A percentile compares a stretch with the other conserved stretches of the same genome.
Conservation (phyloP, 37 sponge, comb jelly and placozoan genomes). For the Mnemiopsis leidyi region DNA sequence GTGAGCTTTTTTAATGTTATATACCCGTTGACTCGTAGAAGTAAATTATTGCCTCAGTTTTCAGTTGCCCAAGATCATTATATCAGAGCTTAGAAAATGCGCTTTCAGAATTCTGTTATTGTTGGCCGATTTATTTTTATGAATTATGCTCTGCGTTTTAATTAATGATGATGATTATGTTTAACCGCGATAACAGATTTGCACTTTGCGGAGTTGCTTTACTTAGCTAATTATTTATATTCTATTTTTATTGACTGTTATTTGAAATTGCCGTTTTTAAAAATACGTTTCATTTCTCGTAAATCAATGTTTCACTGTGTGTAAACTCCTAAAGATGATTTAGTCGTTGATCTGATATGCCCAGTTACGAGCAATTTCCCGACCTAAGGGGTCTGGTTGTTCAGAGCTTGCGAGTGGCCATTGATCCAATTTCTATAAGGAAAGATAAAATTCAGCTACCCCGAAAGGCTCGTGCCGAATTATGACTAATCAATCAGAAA, state of each 20-base stretch:
- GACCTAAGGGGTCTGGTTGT: no score
- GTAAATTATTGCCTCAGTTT: neutral
- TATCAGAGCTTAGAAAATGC: neutral
- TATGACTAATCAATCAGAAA: no score
- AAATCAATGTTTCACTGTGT: no score
- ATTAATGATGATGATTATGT: constrained; percentile 31
- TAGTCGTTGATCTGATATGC: no score
- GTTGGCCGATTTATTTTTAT: constrained; percentile 54
- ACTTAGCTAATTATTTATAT: constrained; percentile 36
- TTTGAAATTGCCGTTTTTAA: constrained; percentile 58
- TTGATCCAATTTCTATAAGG: no score
- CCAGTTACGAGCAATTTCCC: no score
- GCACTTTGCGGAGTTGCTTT: neutral
- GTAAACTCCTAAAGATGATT: no score
- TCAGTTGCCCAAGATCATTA: neutral
- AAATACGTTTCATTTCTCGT: no score
- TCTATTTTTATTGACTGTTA: constrained; percentile 43
- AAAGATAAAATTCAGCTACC: no score
- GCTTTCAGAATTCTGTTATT: neutral
- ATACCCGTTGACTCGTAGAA: neutral
- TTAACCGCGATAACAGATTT: no score
- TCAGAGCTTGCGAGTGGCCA: no score
- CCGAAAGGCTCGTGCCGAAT: no score
- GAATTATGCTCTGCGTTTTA: neutral
- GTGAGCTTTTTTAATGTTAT: neutral